Evolutionary conservation across 1,140 invertebrate species (phyloP).

Genomic region (Vollenhovia emeryi): DNA sequence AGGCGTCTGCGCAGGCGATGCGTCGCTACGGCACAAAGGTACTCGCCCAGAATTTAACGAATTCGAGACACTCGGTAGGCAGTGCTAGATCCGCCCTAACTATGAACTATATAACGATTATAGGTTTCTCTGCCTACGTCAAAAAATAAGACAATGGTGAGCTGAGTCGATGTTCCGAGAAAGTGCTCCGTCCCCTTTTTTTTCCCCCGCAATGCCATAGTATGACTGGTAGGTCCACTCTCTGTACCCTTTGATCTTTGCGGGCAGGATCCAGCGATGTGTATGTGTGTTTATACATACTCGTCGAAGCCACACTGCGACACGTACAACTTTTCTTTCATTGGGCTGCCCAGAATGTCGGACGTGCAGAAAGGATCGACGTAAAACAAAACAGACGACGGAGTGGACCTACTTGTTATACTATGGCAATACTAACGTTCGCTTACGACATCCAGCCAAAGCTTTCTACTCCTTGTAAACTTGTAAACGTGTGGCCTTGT

Average conservation of each 20-base stretch:
- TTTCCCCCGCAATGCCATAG: slow-evolving; percentile 28
- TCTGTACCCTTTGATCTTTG: too few species aligned
- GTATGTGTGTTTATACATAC: too few species aligned
- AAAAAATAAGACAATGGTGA: slow-evolving; percentile 81
- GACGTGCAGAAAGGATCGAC: too few species aligned
- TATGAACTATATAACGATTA: slow-evolving; percentile 75
- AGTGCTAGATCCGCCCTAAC: slow-evolving; percentile 75
- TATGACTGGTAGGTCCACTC: too few species aligned
- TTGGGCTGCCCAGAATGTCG: too few species aligned
- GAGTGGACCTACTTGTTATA: too few species aligned
- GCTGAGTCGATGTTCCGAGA: slow-evolving; percentile 72
- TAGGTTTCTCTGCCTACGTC: slow-evolving; percentile 80
- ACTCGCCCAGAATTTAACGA: slow-evolving; percentile 57
- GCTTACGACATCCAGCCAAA: slow-evolving; percentile 42
- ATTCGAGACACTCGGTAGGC: background rate
- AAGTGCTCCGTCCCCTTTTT: background rate
- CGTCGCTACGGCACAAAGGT: slow-evolving; percentile 96
- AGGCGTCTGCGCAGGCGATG: slow-evolving; percentile 94
- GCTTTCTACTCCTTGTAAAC: slow-evolving; percentile 17
- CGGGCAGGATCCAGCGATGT: too few species aligned
- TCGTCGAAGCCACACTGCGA: too few species aligned
- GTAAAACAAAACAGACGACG: too few species aligned
- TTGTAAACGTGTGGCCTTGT: background rate
- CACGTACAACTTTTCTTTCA: too few species aligned
- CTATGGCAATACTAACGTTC: slow-evolving; percentile 53